phyloP scores from a whole-genome alignment of 1,140 invertebrate genomes.

The Bombus fervidus region DNA sequence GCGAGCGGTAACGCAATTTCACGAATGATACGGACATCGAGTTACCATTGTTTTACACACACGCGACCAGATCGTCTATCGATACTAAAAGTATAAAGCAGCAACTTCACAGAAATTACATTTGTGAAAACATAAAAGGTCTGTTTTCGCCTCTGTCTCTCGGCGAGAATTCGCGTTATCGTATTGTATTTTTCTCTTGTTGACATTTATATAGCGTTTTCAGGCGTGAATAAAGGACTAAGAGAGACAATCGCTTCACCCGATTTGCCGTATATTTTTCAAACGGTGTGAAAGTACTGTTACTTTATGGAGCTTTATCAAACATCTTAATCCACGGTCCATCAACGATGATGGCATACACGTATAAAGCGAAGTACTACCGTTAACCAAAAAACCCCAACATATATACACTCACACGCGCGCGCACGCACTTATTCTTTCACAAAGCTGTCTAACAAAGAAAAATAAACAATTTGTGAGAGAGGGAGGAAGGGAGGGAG shows the following conservation, averaged over 20 bases:
- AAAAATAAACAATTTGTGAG: no score
- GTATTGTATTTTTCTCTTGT: neutral
- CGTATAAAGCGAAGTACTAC: neutral
- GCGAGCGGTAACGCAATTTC: slow-evolving; percentile 48
- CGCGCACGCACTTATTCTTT: no score
- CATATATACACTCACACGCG: no score
- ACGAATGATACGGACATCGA: slow-evolving; percentile 52
- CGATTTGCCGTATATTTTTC: neutral
- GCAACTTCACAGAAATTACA: slow-evolving; percentile 10
- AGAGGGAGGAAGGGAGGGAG: no score
- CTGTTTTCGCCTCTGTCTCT: neutral
- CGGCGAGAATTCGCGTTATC: neutral
- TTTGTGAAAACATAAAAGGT: slow-evolving; percentile 16
- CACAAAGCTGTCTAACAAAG: no score
- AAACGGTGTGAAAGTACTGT: no score
- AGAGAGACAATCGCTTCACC: neutral
- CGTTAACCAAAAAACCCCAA: neutral
- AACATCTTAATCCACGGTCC: neutral
- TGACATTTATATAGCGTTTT: neutral
- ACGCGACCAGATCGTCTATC: neutral
- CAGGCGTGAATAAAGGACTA: neutral
- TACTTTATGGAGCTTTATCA: neutral
- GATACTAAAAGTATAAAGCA: neutral
- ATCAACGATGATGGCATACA: no score
- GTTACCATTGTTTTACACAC: slow-evolving; percentile 47